phyloP scores from a whole-genome alignment of 2,797 vertebrate genomes.

The Emydoidea blandingii region DNA sequence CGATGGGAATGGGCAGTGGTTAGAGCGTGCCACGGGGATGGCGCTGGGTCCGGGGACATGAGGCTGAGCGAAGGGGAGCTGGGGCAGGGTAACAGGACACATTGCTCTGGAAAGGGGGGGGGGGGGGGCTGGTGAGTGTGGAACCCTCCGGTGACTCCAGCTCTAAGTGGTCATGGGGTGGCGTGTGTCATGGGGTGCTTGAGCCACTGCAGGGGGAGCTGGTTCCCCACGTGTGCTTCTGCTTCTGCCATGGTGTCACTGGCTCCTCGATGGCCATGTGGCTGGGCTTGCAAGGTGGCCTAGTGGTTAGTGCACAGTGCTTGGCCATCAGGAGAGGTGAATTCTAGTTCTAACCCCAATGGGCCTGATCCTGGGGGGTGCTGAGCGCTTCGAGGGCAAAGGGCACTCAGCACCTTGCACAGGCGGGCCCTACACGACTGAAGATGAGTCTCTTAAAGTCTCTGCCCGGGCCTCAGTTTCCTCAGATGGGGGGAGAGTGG shows the following conservation, averaged over 20 bases:
- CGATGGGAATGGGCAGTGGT: not conserved
- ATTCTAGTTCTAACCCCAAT: not conserved
- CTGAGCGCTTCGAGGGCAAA: not conserved
- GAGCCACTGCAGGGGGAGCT: not conserved
- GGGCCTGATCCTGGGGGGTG: not conserved
- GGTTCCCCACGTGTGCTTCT: not conserved
- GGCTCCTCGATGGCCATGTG: not conserved
- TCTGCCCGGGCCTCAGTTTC: not conserved
- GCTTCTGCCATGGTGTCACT: not conserved
- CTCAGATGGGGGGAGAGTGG: not conserved
- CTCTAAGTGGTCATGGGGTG: not conserved
- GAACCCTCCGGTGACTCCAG: not conserved
- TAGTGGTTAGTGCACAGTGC: not conserved
- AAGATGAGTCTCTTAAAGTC: not conserved
- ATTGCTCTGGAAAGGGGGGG: not conserved
- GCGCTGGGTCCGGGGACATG: not conserved
- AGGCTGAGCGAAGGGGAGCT: not conserved
- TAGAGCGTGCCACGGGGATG: not conserved
- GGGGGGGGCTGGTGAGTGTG: not conserved
- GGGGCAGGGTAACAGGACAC: rapidly evolving
- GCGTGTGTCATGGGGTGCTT: not conserved
- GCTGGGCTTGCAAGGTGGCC: not conserved
- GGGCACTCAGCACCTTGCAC: no score
- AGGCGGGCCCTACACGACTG: not conserved
- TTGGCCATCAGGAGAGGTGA: not conserved